Base-by-base conservation (phyloP, 2,797 vertebrate genomes). In the Champsocephalus gunnari region DNA sequence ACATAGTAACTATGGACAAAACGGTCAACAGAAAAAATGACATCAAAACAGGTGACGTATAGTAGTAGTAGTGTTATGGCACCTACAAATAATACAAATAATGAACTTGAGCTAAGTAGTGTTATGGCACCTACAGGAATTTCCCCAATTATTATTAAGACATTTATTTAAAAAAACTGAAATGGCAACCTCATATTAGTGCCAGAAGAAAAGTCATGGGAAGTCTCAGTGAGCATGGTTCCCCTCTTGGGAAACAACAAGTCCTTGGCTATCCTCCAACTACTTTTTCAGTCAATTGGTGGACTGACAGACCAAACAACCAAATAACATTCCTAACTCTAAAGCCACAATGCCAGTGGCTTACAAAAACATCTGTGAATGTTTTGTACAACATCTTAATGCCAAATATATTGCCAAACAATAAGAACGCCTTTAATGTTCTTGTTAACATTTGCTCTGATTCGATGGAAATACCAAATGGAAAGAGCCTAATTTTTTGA, bases 401-500 rank as follows among this genome's bases (percentile, higher is more conserved):
- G 28, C n/a, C 34, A 62, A 55, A 54, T 17, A 53, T 38, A 8
- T 19, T 9, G 5, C 41, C 16, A 32, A 21, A 49, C 38, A 19
- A 10, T 4, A 24, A 34, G 38, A 41, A 67, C 58, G 24, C 54
- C 43, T 2, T 63, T 5, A 64, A n/a, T 41, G 67, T 48, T 24
- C 14, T 41, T 47, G 43, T 71, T 34, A 65, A 49, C 9, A 24
- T 73, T 58, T 47, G 5, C 24, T 38, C 13, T 49, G 56, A 34
- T 56, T 19, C 7, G 12, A 50, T 21, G 60, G 24, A 34, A 38
- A 28, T 28, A 28, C 28, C 28, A 28, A 28, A 28, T 28, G 28
- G 28, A 28, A 28, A 28, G 28, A 28, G 4, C 17, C 1, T 19
- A 41, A n/a, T 57, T 3, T 72, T 16, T 17, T 38, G 1, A 11